Evolutionary conservation across 2,888 invertebrate genomes (phyloP).

Genomic region (Cenopis cana): DNA sequence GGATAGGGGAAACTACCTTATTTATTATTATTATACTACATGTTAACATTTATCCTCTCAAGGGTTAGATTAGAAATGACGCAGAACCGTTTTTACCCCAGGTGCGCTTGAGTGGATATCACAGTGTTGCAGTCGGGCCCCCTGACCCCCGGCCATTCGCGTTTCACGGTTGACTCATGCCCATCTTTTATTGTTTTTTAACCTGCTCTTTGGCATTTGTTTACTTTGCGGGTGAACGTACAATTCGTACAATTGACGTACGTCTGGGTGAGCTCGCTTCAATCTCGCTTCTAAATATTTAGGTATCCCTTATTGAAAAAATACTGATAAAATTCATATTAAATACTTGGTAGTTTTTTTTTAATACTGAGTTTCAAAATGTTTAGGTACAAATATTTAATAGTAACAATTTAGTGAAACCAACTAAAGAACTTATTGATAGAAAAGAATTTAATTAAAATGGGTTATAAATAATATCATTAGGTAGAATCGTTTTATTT

Average conservation of each 20-base stretch:
- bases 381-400: too few relatives aligned
- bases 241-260: not conserved
- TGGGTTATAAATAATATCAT: too few relatives aligned
- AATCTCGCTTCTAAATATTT: too few relatives aligned
- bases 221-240: slow-evolving; percentile 11
- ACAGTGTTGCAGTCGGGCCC: slow-evolving; percentile 23
- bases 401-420: too few relatives aligned
- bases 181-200: slow-evolving; percentile 38
- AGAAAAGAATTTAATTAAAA: too few relatives aligned
- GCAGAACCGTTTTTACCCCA: slow-evolving; percentile 38
- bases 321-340: too few relatives aligned
- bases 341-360: too few relatives aligned
- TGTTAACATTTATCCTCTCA: slow-evolving; percentile 10
- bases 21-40: not conserved
- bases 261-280: too few relatives aligned
- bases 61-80: slow-evolving; percentile 33
- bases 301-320: too few relatives aligned
- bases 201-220: slow-evolving; percentile 30
- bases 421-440: too few relatives aligned
- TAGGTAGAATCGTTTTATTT: too few relatives aligned
- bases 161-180: slow-evolving; percentile 39
- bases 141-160: slow-evolving; percentile 39
- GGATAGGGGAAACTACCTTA: not conserved
- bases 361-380: too few relatives aligned
- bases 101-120: slow-evolving; percentile 41